A percentile compares a stretch with the other conserved stretches of the same genome.
phyloP scores from a whole-genome alignment of 1,140 invertebrate species.

The Eumaeus atala region DNA sequence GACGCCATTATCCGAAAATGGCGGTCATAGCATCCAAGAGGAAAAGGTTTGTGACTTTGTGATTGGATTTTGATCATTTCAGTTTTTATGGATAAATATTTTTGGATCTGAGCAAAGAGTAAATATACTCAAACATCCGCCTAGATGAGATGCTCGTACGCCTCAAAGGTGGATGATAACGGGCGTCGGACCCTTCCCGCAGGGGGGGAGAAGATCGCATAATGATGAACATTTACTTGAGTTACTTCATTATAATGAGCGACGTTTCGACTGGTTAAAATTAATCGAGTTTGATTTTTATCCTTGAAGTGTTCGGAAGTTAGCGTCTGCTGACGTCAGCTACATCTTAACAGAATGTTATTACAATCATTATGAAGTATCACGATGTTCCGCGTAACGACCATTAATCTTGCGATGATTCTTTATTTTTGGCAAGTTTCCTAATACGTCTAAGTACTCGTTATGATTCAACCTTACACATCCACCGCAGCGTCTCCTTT shows the following conservation, averaged over 20 bases:
- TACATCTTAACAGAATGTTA: slow-evolving; percentile 50
- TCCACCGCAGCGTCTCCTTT: background rate
- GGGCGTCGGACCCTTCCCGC: no score
- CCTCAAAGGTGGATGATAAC: no score
- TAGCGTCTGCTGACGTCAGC: slow-evolving; percentile 49
- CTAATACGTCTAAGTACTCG: slow-evolving; percentile 24
- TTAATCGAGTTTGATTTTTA: slow-evolving; percentile 18
- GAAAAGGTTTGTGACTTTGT: slow-evolving; percentile 73
- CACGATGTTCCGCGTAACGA: slow-evolving; percentile 57
- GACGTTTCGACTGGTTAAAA: slow-evolving; percentile 3
- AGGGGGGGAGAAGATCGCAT: no score
- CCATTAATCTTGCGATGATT: slow-evolving; percentile 51
- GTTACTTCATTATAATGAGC: no score
- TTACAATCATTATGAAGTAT: slow-evolving; percentile 46
- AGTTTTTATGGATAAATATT: slow-evolving; percentile 12
- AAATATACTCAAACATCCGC: no score
- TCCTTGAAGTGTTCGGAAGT: slow-evolving; percentile 58
- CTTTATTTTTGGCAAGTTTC: slow-evolving; percentile 34
- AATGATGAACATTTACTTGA: no score
- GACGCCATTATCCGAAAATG: slow-evolving; percentile 77
- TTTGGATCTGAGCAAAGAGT: background rate
- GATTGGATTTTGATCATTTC: slow-evolving; percentile 16
- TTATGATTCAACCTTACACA: background rate
- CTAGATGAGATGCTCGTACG: no score
- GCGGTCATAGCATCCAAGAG: slow-evolving; percentile 74